These are phyloP conservation scores for Limnephilus auricula DNA, from an alignment of 2,888 invertebrate species.

Conservation along the genomic window DNA sequence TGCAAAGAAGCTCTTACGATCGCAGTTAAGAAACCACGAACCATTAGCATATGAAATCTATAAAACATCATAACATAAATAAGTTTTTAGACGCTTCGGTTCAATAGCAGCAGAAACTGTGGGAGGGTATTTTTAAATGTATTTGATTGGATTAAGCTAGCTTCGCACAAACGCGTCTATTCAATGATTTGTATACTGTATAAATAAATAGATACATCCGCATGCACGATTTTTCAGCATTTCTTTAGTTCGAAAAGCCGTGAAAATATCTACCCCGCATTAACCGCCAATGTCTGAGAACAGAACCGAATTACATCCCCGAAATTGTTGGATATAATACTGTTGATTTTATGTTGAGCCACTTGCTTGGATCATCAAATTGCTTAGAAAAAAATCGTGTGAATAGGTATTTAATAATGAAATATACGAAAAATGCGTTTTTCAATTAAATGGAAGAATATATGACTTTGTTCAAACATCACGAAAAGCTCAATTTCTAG, in stretches of 20 bases:
- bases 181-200: conserved; percentile 31
- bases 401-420: no score
- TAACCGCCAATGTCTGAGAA: neutral
- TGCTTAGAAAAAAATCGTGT: no score
- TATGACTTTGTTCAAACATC: no score
- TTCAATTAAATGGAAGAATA: no score
- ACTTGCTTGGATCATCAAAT: no score
- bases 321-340: neutral
- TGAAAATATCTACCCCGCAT: neutral
- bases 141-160: conserved; percentile 29
- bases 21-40: neutral
- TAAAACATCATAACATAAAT: conserved; percentile 27
- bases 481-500: no score
- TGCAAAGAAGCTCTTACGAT: neutral
- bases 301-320: neutral
- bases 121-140: conserved; percentile 33
- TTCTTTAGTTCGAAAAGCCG: neutral
- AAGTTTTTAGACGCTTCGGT: conserved; percentile 2
- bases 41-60: neutral
- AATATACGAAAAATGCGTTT: no score
- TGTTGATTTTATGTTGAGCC: no score
- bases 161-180: conserved; percentile 2
- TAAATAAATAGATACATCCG: conserved; percentile 41
- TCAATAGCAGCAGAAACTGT: neutral
- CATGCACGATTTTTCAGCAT: conserved; percentile 7